Evolutionary conservation across 2,888 invertebrate species (phyloP), one percentile per base, ranked within the genome.

Genomic region (Sphecodes monilicornis): DNA sequence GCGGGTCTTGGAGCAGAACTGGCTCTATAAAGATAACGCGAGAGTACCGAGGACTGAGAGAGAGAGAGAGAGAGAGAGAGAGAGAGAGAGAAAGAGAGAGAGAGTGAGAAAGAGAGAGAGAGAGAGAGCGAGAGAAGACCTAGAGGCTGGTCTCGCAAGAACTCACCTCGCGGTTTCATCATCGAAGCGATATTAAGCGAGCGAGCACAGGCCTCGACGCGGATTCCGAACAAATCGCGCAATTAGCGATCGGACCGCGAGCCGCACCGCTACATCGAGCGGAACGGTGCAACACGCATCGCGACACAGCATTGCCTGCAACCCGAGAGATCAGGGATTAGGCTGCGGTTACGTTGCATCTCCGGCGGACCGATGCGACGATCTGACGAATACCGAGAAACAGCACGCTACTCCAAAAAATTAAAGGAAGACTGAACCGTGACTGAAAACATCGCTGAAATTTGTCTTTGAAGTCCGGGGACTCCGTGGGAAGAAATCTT

Each of bases 161-260:
- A 71, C 74, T 79, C 68, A 54, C 71, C 50, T 36, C 68, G 73
- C 26, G 39, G 78, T 76, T 74, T 79, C 81, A 70, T 84, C 78
- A 78, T 68, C 74, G 57, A 26, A 46, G 26, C 54, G 74, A 76
- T 83, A 85, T 73, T 72, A 46, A 76, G 57, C 50, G 66, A 29
- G n/a, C 64, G 64, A 66, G 39, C 16, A 64, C 50, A 22, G 66
- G n/a, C 26, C 68, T 70, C 39, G 54, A 18, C 68, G 54, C 32
- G 76, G 86, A 82, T 84, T 71, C 76, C 77, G 80, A 81, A 89
- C 88, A 88, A 88, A 89, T 88, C 86, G 87, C 66, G 71, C 81
- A 87, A 88, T 88, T 87, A 89, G 85, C 76, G 64, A 70, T 50
- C 66, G 76, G 74, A 64, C 64, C 43, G 43, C 36, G 76, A 66